Evolutionary conservation across 2,888 invertebrate genomes (phyloP).

Genomic region (Mythimna loreyi): DNA sequence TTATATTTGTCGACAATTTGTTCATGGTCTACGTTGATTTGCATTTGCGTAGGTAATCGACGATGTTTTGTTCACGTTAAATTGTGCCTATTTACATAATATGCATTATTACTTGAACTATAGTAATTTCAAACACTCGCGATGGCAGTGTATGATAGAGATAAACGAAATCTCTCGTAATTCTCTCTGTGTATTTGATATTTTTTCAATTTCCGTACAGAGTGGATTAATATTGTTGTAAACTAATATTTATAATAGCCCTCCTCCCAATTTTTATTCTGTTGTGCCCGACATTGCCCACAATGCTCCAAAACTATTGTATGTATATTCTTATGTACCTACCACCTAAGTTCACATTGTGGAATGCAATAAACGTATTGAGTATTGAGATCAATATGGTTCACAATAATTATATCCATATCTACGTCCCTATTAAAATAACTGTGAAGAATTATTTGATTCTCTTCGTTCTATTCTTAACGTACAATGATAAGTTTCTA

Average conservation of each 20-base stretch:
- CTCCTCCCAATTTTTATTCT: no score
- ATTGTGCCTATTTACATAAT: not conserved
- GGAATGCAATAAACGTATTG: no score
- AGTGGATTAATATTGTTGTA: no score
- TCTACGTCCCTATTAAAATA: not conserved
- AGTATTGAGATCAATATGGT: not conserved
- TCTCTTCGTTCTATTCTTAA: no score
- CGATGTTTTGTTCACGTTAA: not conserved
- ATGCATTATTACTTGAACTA: not conserved
- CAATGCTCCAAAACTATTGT: no score
- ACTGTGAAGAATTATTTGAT: no score
- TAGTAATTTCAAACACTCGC: not conserved
- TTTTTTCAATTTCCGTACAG: no score
- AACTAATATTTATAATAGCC: no score
- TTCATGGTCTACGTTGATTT: not conserved
- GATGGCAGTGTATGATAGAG: not conserved
- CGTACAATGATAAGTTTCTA: no score
- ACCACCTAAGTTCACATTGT: no score
- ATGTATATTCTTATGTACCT: no score
- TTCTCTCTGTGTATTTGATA: not conserved
- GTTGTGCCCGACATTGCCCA: no score
- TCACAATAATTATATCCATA: not conserved
- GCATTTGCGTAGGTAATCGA: conserved; percentile 2
- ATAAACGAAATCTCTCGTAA: not conserved
- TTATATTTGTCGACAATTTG: not conserved